Percentiles rank a stretch among this genome's conserved stretches.
Evolutionary conservation across 2,113 vertebrate genomes (phyloP).

Genomic region (Hippocampus guttulatus): DNA sequence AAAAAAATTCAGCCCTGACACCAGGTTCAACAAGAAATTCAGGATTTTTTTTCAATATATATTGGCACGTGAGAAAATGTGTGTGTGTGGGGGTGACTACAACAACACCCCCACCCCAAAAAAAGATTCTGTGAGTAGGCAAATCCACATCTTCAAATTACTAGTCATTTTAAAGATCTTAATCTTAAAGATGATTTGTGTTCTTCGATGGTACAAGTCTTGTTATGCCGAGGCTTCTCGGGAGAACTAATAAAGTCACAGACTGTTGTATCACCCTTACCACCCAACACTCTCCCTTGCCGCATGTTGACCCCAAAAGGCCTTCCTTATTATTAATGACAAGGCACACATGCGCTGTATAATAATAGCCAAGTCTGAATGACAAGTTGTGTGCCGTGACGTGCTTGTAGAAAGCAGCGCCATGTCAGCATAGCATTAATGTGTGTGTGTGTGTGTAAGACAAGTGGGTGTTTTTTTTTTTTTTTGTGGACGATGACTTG

Average conservation of each 20-base stretch:
- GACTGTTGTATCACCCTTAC: too few relatives aligned
- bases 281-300: neutral
- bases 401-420: too few relatives aligned
- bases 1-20: neutral
- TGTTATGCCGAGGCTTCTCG: neutral
- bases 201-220: neutral
- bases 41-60: neutral
- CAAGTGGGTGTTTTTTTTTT: too few relatives aligned
- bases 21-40: neutral
- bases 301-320: neutral
- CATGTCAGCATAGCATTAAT: neutral
- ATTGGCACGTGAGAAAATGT: too few relatives aligned
- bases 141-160: too few relatives aligned
- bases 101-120: too few relatives aligned
- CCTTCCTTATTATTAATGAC: neutral
- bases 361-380: neutral
- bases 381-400: too few relatives aligned
- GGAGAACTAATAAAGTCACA: neutral
- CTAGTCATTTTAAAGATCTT: neutral
- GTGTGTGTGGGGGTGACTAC: too few relatives aligned
- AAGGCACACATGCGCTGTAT: neutral
- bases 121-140: too few relatives aligned
- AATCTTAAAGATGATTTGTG: neutral
- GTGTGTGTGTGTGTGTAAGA: too few relatives aligned
- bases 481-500: neutral